Percentiles rank a stretch among this genome's conserved stretches.
These are phyloP conservation scores for Rhombomys opimus DNA, from an alignment of 2,113 vertebrate genomes.

Conservation along the genomic window DNA sequence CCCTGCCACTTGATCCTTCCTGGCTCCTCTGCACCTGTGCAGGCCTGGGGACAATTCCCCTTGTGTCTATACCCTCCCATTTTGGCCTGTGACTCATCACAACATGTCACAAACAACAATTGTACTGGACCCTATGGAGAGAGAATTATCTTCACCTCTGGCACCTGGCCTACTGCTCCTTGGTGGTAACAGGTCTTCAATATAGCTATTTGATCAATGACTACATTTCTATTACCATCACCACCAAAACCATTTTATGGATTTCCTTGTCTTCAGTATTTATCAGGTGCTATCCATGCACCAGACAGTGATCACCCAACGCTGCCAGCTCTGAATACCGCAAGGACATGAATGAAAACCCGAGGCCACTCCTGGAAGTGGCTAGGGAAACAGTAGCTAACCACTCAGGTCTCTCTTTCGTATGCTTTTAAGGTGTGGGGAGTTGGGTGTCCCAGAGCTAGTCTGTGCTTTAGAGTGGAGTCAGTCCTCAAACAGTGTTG, in stretches of 20 bases:
- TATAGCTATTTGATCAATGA: neutral
- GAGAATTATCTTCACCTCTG: accelerated
- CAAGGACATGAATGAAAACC: accelerated
- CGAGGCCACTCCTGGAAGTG: too few species aligned
- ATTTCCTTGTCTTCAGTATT: neutral
- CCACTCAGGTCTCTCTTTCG: neutral
- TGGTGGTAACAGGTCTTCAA: too few species aligned
- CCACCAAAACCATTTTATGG: neutral
- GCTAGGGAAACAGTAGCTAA: neutral
- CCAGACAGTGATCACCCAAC: too few species aligned
- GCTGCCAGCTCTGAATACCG: accelerated
- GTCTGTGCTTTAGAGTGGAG: neutral
- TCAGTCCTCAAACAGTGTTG: neutral
- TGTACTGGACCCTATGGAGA: too few species aligned
- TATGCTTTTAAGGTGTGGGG: neutral
- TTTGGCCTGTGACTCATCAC: neutral
- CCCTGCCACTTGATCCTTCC: accelerated
- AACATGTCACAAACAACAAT: accelerated
- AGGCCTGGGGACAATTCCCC: accelerated
- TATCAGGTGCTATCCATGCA: accelerated
- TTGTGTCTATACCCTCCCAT: neutral
- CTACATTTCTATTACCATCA: neutral
- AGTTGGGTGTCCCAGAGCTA: neutral
- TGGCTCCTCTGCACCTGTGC: accelerated
- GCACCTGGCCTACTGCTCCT: accelerated